A percentile compares a stretch with the other conserved stretches of the same genome.
Conservation (phyloP, 2,888 invertebrate species). For the Agrochola lota region DNA sequence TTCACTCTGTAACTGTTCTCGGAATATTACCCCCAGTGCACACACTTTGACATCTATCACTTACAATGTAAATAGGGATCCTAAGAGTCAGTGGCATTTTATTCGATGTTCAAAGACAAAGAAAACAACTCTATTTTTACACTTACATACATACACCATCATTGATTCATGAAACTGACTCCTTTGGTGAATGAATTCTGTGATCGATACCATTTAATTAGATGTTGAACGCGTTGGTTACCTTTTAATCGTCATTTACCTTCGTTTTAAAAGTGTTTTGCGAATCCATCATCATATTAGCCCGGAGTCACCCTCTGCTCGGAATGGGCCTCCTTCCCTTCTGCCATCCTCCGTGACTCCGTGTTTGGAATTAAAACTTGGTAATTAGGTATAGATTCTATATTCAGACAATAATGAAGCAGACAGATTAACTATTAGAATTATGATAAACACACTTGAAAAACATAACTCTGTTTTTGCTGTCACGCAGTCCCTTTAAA, state of each 20-base stretch:
- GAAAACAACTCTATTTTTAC: constrained; percentile 34
- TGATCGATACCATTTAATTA: constrained; percentile 39
- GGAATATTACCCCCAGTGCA: constrained; percentile 29
- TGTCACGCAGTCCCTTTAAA: not conserved
- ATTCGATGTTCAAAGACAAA: constrained; percentile 19
- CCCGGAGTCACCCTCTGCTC: not conserved
- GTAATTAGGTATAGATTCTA: not conserved
- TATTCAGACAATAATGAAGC: not conserved
- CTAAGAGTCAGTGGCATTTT: constrained; percentile 32
- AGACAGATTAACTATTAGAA: not conserved
- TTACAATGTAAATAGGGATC: constrained; percentile 25
- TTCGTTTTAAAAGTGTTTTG: constrained; percentile 15
- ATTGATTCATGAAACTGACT: constrained; percentile 35
- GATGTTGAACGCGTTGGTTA: not conserved
- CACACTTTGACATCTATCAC: constrained; percentile 35
- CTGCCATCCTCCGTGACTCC: too few species aligned
- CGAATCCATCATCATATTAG: not conserved
- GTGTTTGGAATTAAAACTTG: not conserved
- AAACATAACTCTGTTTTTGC: not conserved
- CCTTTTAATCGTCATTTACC: constrained; percentile 4
- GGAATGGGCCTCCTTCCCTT: not conserved
- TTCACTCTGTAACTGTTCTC: constrained; percentile 36
- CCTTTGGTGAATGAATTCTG: constrained; percentile 42
- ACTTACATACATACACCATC: constrained; percentile 20
- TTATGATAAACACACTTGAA: not conserved